Evolutionary conservation across 2,888 invertebrate species (phyloP), one percentile per base, ranked within the genome.

Genomic region (Hydriomena furcata): DNA sequence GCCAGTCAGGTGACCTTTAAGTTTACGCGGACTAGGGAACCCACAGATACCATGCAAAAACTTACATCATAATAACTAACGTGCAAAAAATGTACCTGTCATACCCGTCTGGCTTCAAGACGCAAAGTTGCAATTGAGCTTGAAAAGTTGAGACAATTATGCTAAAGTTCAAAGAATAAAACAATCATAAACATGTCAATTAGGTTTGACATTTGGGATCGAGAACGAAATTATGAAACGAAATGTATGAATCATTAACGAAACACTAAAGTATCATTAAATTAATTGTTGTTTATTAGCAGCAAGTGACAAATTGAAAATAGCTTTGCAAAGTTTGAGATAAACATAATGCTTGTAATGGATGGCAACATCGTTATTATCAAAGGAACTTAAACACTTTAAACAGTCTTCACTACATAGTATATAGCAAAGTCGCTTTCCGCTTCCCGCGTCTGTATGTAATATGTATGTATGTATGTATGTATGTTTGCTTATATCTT

Each of bases 1-100:
- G 68, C 62, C 69, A 73, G 76, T 73, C 84, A 78, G 79, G 71
- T 87, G 79, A 87, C 87, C 87, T 88, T 88, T 87, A 74, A 58
- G 58, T 67, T 59, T 63, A 63, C 65, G 61, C 55, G 52, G 55
- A 61, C 60, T 59, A 63, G 63, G 61, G 61, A 66, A 61, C 59
- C 60, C 54, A 66, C 25, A 36, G 13, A 55, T 47, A 54, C 54
- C 56, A 44, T 40, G 35, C 21, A 32, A 37, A 55, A 48, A 55
- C 52, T 64, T 42, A 55, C 13, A 41, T 44, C 11, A 55, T 34
- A 49, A 46, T 46, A 25, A 51, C 45, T 42, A 42, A 28, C 17
- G 17, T 17, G 17, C 17, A 17, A 3, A 17, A 17, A 17, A 2
- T 17, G 17, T 17, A 28, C 13, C 28, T 40, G 38, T 27, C 30